Conservation (phyloP, 2,113 vertebrate species). For the Bubo blakistoni region DNA sequence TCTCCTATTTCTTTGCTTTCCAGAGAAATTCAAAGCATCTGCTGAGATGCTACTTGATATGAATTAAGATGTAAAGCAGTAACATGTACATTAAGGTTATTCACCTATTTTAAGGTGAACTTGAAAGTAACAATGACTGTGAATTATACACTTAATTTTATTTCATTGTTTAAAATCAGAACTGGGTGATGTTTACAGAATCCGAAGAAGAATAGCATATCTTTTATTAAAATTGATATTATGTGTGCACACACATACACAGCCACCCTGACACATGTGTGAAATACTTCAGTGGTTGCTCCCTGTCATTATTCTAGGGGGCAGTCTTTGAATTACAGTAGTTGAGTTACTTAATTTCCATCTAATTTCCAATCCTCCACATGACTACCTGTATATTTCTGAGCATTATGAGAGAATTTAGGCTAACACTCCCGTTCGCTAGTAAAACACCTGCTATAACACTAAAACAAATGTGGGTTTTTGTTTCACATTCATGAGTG, state of each 20-base stretch:
- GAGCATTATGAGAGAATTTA: background rate
- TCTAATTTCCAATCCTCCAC: background rate
- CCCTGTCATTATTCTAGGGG: background rate
- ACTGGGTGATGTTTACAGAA: background rate
- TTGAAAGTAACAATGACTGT: background rate
- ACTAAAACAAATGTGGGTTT: background rate
- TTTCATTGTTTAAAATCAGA: background rate
- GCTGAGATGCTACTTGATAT: background rate
- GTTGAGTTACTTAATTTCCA: background rate
- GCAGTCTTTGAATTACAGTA: background rate
- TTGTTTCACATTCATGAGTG: too few species aligned
- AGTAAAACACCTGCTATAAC: background rate
- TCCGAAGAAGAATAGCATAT: background rate
- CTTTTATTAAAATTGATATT: background rate
- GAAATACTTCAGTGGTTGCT: background rate
- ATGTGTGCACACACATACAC: background rate
- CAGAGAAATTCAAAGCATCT: conserved; percentile 10
- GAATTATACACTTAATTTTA: background rate
- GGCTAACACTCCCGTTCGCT: background rate
- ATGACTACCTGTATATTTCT: background rate
- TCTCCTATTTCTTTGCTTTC: background rate
- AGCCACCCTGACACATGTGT: background rate
- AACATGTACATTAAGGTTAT: background rate
- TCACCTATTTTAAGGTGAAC: background rate
- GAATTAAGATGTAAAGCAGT: background rate